Conservation (phyloP, 2,888 invertebrate species). For the Listrodromus nycthemerus region DNA sequence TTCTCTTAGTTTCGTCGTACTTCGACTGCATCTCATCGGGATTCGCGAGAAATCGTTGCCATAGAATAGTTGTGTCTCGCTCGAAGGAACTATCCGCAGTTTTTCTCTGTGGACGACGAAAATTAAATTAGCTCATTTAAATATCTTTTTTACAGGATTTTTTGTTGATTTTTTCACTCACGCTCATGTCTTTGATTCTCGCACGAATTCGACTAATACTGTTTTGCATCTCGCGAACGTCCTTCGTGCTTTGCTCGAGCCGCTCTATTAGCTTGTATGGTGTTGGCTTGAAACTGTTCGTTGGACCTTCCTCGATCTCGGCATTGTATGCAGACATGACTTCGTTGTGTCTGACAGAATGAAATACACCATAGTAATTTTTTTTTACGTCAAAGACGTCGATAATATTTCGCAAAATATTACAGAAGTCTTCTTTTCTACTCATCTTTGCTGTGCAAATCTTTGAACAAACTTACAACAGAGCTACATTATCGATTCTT, state of each 20-base stretch:
- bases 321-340: slow-evolving; percentile 69
- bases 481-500: slow-evolving; percentile 59
- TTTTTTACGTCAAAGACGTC: background rate
- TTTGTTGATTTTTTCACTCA: slow-evolving; percentile 67
- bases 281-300: slow-evolving; percentile 74
- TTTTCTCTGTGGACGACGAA: slow-evolving; percentile 74
- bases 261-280: slow-evolving; percentile 71
- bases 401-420: too few relatives aligned
- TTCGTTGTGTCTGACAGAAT: slow-evolving; percentile 73
- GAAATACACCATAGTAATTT: background rate
- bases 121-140: slow-evolving; percentile 21
- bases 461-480: slow-evolving; percentile 66
- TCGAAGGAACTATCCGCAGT: slow-evolving; percentile 71
- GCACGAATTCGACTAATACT: slow-evolving; percentile 74
- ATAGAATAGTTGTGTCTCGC: slow-evolving; percentile 77
- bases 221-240: slow-evolving; percentile 72
- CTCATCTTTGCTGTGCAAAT: too few relatives aligned
- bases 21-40: slow-evolving; percentile 74
- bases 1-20: slow-evolving; percentile 73
- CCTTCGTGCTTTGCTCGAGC: slow-evolving; percentile 70
- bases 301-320: slow-evolving; percentile 75
- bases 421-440: too few relatives aligned
- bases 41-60: slow-evolving; percentile 81
- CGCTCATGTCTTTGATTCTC: slow-evolving; percentile 79
- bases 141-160: slow-evolving; percentile 7